Evolutionary conservation across 2,797 vertebrate genomes (phyloP).

Genomic region (Paramormyrops hopkinsi): DNA sequence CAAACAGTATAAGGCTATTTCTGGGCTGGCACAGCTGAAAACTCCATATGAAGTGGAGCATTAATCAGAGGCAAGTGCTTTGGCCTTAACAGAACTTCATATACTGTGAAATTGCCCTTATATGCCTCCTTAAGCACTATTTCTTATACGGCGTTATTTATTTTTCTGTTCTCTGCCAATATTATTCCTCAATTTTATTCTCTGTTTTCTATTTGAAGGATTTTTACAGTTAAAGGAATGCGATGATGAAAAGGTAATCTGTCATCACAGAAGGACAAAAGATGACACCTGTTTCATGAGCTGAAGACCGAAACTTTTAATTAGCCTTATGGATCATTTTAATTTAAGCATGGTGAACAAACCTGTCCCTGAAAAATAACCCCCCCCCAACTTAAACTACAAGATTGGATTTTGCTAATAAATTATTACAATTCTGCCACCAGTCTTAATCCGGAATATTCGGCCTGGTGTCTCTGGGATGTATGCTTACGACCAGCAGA

Average conservation of each 20-base stretch:
- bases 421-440: constrained; percentile 44
- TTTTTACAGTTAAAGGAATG: constrained; percentile 1
- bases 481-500: neutral
- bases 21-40: neutral
- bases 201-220: constrained; percentile 10
- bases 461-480: constrained; percentile 23
- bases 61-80: neutral
- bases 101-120: neutral
- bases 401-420: constrained; percentile 50
- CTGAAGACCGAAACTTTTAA: constrained; percentile 45
- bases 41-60: neutral
- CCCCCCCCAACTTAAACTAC: constrained; percentile 47
- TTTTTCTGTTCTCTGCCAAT: constrained; percentile 37
- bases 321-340: constrained; percentile 61
- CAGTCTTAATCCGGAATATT: constrained; percentile 51
- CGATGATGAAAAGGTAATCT: constrained; percentile 16
- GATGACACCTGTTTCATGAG: neutral
- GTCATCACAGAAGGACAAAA: neutral
- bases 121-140: constrained; percentile 21
- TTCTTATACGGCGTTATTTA: constrained; percentile 32
- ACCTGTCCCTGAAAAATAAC: constrained; percentile 53
- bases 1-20: neutral
- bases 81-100: neutral
- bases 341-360: constrained; percentile 57
- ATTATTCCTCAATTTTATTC: constrained; percentile 40